Conservation (phyloP, 2,113 vertebrate genomes). For the Catharus bicknelli region DNA sequence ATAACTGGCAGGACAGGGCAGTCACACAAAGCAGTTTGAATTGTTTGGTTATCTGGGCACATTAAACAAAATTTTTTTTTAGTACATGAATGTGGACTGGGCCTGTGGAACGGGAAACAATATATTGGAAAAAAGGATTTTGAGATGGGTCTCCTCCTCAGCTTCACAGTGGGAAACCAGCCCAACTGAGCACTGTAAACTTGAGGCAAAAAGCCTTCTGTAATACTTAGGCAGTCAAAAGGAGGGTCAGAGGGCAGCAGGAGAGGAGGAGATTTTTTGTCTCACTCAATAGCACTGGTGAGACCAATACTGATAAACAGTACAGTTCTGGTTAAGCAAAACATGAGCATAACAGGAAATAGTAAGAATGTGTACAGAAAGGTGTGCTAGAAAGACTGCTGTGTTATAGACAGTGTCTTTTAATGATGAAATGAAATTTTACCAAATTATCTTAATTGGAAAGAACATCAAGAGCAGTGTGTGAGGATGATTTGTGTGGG, state of each 20-base stretch:
- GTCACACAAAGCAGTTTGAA: constrained; percentile 12
- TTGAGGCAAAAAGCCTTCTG: not conserved
- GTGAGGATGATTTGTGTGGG: not conserved
- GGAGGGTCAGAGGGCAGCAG: not conserved
- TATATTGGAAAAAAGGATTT: not conserved
- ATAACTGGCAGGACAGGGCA: not conserved
- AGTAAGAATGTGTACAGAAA: not conserved
- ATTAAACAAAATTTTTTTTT: not conserved
- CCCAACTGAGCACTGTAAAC: not conserved
- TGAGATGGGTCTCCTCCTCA: not conserved
- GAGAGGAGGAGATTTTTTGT: constrained; percentile 14
- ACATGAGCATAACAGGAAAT: not conserved
- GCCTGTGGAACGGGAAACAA: not conserved
- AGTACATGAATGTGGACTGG: not conserved
- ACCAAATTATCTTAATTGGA: not conserved
- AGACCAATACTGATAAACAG: not conserved
- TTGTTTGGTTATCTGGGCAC: constrained; percentile 11
- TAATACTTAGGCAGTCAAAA: not conserved
- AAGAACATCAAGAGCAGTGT: not conserved
- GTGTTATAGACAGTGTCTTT: not conserved
- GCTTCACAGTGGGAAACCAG: not conserved
- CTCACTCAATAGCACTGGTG: not conserved
- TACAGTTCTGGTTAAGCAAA: not conserved
- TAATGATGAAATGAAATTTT: not conserved
- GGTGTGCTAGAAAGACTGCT: not conserved